Evolutionary conservation across 2,888 invertebrate genomes (phyloP).

Genomic region (Drosophila sordidapex): DNA sequence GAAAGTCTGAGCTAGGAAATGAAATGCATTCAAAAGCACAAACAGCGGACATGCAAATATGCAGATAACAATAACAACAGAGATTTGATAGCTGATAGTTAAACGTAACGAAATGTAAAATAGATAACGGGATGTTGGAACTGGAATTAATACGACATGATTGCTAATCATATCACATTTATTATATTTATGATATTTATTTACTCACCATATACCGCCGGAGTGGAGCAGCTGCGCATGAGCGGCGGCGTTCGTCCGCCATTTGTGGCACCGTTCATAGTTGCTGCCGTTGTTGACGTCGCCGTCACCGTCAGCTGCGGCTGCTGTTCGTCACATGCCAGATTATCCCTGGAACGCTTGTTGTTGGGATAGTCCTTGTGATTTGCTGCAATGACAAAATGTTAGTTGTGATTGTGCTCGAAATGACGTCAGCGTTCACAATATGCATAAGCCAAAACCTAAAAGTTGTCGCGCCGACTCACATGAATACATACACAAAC

Average conservation of each 20-base stretch:
- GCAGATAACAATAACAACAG: conserved; percentile 41
- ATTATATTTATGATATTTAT: neutral
- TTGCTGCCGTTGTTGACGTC: conserved; percentile 75
- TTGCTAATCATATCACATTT: conserved; percentile 8
- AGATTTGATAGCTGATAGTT: conserved; percentile 63
- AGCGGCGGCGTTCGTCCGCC: conserved; percentile 85
- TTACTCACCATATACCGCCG: conserved; percentile 85
- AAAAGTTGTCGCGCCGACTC: conserved; percentile 75
- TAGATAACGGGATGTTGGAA: conserved; percentile 17
- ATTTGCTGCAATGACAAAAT: conserved; percentile 86
- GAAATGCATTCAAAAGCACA: conserved; percentile 79
- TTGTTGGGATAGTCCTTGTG: conserved; percentile 89
- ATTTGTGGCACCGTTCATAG: conserved; percentile 71
- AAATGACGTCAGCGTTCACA: conserved; percentile 67
- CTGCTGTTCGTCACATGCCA: conserved; percentile 88
- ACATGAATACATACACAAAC: conserved; percentile 48
- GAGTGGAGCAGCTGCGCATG: conserved; percentile 86
- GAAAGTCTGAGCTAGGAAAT: conserved; percentile 64
- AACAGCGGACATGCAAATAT: conserved; percentile 69
- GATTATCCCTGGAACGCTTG: conserved; percentile 87
- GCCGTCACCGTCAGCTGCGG: conserved; percentile 85
- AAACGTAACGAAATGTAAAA: conserved; percentile 17
- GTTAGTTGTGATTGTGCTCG: conserved; percentile 26
- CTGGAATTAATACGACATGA: conserved; percentile 16
- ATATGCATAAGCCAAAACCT: conserved; percentile 35